Evolutionary conservation across 1,140 invertebrate species (phyloP), one percentile per base, ranked within the genome.

Genomic region (Schlechtendalia chinensis): DNA sequence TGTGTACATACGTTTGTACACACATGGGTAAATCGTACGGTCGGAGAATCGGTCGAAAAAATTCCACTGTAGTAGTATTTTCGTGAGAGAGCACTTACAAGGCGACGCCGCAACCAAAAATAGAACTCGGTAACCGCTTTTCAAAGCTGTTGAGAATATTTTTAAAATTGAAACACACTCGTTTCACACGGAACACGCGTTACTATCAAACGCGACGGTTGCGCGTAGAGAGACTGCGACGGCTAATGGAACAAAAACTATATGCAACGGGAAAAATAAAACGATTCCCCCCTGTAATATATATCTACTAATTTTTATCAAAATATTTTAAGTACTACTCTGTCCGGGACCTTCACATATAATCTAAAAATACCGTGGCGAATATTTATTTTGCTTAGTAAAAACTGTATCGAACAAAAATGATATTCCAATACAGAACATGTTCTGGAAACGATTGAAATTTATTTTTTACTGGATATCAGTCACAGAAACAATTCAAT

Each of bases 91-190:
- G 75, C 75, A 58, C 58, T 79, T 72, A 72, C 69, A 72, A 61
- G 58, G 75, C 75, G 32, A 63, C 24, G 58, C 22, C 22, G 47
- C 17, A 39, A 79, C 63, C 24, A 47, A 63, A 79, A 79, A 79
- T 79, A 79, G 75, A 79, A 79, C 45, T 79, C 58, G 22, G 58
- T 59, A 61, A 79, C 75, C 58, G 22, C 75, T 79, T 79, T 79
- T 79, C 58, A 63, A 59, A 61, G 75, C 54, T 79, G 75, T 79
- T 79, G 56, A 63, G 75, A 79, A 79, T 79, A 79, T 79, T 79
- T 79, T 79, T 79, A 79, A 79, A 79, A 77, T 47, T 45, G 75
- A 79, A 79, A 79, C 39, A 79, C 17, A 22, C 17, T 6, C 24
- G 6, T 32, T n/a, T 63, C 5, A 79, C 22, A 53, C 39, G 22